Evolutionary conservation across 2,888 invertebrate species (phyloP), one percentile per base, ranked within the genome.

Genomic region (Drosophila mimica): DNA sequence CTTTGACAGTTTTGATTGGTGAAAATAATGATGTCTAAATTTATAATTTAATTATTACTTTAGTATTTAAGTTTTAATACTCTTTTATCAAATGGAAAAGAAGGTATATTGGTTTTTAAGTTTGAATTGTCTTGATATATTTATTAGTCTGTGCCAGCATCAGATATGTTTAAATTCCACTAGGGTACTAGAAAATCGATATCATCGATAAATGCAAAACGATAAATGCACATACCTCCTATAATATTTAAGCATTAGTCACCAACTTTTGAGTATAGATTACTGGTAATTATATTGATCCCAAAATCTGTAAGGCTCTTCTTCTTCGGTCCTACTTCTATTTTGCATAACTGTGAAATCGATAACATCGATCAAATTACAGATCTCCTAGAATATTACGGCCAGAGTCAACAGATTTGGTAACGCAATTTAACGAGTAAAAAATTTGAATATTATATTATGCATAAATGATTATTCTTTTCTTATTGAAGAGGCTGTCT

Each of bases 391-490:
- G n/a, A 9, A 40, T 2, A 4, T 40, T 17, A 40, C 0, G 17
- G 8, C 8, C 3, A 17, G 8, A 38, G 17, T 17, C 17, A 4
- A 2, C 0, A 3, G n/a, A 38, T n/a, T 4, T 38, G 17, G 17
- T 15, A 15, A 38, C 0, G 6, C 2, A 2, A 11, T 43, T 20
- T 20, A 43, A 20, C 3, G 3, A 11, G 6, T 43, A 11, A 3
- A 11, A 11, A 11, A 11, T 5, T 0, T 6, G 25, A 1, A 25
- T 25, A 25, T 25, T 25, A 2, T 38, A 38, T 38, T 8, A n/a
- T 38, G 38, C n/a, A 8, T 8, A 17, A 20, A 3, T 0, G 1
- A 0, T 13, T 1, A 6, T 20, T 13, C 0, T 43, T 0, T 43
- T 13, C 25, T 20, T 43, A 13, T 20, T 43, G 0, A 3, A 1